Conservation (phyloP, 2,113 vertebrate genomes). For the human (Homo sapiens) region DNA sequence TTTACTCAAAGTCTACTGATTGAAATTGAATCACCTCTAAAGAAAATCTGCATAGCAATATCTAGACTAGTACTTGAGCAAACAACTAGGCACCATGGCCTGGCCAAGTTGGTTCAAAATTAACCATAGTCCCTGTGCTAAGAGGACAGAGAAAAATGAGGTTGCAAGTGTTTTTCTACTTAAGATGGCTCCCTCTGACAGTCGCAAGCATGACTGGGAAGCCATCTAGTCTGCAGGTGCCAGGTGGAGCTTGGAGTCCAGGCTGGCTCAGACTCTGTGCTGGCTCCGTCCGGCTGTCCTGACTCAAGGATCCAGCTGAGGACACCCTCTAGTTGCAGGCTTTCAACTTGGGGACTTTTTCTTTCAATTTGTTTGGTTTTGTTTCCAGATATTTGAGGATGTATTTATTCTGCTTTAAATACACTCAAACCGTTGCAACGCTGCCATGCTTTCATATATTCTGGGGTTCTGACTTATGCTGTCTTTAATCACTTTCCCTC, state of each 20-base stretch:
- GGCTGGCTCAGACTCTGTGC: accelerated
- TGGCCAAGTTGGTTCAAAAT: background rate
- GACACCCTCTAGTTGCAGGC: background rate
- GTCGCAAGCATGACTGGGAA: too few species aligned
- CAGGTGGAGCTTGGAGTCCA: background rate
- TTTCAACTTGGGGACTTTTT: background rate
- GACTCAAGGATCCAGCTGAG: background rate
- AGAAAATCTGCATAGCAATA: background rate
- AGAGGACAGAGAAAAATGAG: background rate
- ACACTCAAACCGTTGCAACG: background rate
- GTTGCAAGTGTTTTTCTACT: background rate
- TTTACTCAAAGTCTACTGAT: background rate
- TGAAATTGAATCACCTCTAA: background rate
- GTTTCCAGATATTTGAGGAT: background rate
- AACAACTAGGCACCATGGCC: background rate
- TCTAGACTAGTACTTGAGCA: background rate
- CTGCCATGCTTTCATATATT: background rate
- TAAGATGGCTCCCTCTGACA: background rate
- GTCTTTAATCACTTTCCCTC: background rate
- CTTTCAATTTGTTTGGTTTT: slow-evolving; percentile 11
- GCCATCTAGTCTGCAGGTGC: background rate
- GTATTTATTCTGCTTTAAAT: background rate
- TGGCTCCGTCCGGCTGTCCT: background rate
- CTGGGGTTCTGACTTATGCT: background rate
- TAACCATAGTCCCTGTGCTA: background rate